phyloP scores from a whole-genome alignment of 2,888 invertebrate species.

The Digitonthophagus gazella region DNA sequence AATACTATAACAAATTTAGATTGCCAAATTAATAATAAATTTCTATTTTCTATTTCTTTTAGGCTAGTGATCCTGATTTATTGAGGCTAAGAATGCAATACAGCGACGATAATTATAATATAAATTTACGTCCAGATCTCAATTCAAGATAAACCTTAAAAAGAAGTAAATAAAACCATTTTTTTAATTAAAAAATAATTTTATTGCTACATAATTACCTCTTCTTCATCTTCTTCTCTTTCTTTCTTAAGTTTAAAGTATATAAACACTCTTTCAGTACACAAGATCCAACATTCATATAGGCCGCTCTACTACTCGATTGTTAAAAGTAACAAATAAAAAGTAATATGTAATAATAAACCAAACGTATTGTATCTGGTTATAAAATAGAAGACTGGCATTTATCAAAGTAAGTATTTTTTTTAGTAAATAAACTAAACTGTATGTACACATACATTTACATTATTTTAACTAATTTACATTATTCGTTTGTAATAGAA shows the following conservation, averaged over 20 bases:
- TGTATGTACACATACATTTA: constrained; percentile 2
- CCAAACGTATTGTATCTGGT: constrained; percentile 1
- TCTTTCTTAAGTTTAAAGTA: constrained; percentile 28
- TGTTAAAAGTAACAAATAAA: constrained; percentile 21
- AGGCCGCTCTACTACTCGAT: constrained; percentile 39
- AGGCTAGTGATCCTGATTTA: constrained; percentile 34
- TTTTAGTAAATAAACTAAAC: constrained; percentile 19
- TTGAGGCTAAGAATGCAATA: constrained; percentile 32
- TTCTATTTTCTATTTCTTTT: constrained; percentile 17
- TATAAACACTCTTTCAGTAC: constrained; percentile 30
- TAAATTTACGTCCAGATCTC: constrained; percentile 3
- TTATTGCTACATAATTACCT: constrained; percentile 18
- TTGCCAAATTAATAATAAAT: too few species aligned
- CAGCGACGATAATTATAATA: constrained; percentile 26
- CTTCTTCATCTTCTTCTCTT: neutral
- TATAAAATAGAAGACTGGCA: constrained; percentile 21
- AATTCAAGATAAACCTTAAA: constrained; percentile 18
- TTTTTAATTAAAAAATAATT: constrained; percentile 26
- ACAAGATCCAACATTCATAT: constrained; percentile 33
- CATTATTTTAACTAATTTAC: constrained; percentile 15
- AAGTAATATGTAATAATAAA: constrained; percentile 24
- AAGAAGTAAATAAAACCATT: too few species aligned
- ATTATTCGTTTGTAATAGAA: neutral
- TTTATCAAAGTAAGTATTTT: constrained; percentile 18
- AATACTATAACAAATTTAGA: too few species aligned